Conservation (phyloP, 2,888 invertebrate genomes). For the Entomobrya multifasciata region DNA sequence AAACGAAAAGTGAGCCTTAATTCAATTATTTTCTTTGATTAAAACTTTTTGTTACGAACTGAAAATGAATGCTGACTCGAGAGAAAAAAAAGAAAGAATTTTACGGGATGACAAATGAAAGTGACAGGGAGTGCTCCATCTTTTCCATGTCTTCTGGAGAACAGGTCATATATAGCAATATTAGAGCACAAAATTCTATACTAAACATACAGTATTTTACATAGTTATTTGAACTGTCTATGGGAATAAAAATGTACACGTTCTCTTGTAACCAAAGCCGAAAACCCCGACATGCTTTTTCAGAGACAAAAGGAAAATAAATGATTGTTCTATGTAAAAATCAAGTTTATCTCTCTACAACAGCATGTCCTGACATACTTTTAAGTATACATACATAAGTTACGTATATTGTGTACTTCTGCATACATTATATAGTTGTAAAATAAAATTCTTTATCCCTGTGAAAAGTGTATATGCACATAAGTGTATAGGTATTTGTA, state of each 20-base stretch:
- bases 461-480: not conserved
- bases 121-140: conserved; percentile 73
- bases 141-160: conserved; percentile 64
- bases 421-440: no score
- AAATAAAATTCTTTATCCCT: no score
- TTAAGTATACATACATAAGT: not conserved
- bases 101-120: conserved; percentile 71
- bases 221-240: not conserved
- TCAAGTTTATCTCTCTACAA: conserved; percentile 26
- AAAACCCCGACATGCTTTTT: conserved; percentile 38
- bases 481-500: not conserved
- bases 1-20: conserved; percentile 66
- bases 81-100: conserved; percentile 59
- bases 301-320: conserved; percentile 63
- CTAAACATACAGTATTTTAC: not conserved
- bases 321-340: conserved; percentile 56
- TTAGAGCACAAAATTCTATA: not conserved
- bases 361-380: conserved; percentile 22
- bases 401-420: not conserved
- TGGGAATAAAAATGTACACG: not conserved
- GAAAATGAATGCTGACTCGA: conserved; percentile 70
- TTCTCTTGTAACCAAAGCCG: conserved; percentile 20
- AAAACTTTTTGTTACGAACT: conserved; percentile 70
- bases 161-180: conserved; percentile 32
- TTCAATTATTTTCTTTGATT: conserved; percentile 74